A percentile compares a stretch with the other conserved stretches of the same genome.
These are phyloP conservation scores for Origma solitaria DNA, from an alignment of 2,113 vertebrate genomes.

Conservation along the genomic window DNA sequence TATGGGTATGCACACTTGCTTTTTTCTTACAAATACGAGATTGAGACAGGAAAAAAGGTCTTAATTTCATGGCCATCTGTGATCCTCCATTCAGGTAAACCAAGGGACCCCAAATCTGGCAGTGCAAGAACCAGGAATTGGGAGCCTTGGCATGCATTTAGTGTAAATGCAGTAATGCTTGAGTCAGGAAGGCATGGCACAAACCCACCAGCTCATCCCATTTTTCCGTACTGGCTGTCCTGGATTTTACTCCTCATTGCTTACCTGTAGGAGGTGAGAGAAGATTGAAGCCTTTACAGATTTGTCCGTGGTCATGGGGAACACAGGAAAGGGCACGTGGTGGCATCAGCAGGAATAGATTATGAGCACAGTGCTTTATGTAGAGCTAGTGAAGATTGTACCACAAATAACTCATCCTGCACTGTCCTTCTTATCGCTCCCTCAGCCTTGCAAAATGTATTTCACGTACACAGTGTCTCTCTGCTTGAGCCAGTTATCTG, in stretches of 20 bases:
- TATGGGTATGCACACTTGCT: background rate
- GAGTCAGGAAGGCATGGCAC: background rate
- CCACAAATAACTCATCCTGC: background rate
- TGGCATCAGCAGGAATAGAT: background rate
- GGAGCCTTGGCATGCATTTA: background rate
- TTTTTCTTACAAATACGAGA: background rate
- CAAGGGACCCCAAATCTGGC: background rate
- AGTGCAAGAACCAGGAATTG: background rate
- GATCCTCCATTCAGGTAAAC: background rate
- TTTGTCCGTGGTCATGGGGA: background rate
- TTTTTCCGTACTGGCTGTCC: background rate
- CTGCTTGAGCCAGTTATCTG: conserved; percentile 24
- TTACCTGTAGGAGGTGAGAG: background rate
- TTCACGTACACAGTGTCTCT: background rate
- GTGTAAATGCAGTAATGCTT: background rate
- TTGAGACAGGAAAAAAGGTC: background rate
- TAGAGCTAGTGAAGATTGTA: background rate
- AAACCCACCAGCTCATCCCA: background rate
- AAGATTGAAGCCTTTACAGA: background rate
- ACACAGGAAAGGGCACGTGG: background rate
- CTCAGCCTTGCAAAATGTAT: background rate
- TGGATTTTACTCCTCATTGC: background rate
- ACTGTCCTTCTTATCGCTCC: background rate
- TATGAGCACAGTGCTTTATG: background rate
- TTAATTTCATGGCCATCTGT: background rate